Percentiles rank a stretch among this genome's conserved stretches.
These are phyloP conservation scores for Equus przewalskii DNA, from an alignment of 2,113 vertebrate genomes.

Conservation along the genomic window DNA sequence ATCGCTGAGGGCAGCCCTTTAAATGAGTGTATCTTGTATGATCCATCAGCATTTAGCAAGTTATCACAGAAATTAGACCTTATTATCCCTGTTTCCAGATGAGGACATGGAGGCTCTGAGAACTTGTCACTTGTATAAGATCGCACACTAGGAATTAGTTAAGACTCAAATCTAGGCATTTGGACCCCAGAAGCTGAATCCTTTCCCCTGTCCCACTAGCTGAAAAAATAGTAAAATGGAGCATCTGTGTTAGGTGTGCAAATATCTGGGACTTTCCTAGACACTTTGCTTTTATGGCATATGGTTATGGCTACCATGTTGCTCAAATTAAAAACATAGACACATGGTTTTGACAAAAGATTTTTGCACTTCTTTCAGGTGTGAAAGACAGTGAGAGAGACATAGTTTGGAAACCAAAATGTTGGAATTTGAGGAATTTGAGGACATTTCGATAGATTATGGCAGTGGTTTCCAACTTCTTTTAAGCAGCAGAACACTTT, in stretches of 20 bases:
- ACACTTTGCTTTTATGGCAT: slow-evolving; percentile 61
- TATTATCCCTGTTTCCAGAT: slow-evolving; percentile 55
- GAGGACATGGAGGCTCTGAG: not conserved
- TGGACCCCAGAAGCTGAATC: slow-evolving; percentile 21
- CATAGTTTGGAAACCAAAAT: slow-evolving; percentile 69
- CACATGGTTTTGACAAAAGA: slow-evolving; percentile 68
- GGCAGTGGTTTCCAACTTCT: slow-evolving; percentile 45
- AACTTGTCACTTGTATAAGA: slow-evolving; percentile 8
- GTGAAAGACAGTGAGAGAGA: slow-evolving; percentile 64
- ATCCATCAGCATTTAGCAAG: slow-evolving; percentile 24
- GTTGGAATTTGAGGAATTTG: slow-evolving; percentile 59
- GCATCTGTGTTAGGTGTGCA: slow-evolving; percentile 69
- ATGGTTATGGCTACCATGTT: slow-evolving; percentile 65
- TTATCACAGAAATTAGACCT: slow-evolving; percentile 25
- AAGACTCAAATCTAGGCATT: slow-evolving; percentile 41
- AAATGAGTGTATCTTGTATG: not conserved
- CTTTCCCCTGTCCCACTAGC: not conserved
- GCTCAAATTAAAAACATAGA: slow-evolving; percentile 64
- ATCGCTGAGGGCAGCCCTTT: slow-evolving; percentile 23
- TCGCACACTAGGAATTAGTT: slow-evolving; percentile 25
- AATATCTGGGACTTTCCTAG: slow-evolving; percentile 62
- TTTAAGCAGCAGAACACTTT: slow-evolving; percentile 15
- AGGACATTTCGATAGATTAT: slow-evolving; percentile 61
- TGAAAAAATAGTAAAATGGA: slow-evolving; percentile 51
- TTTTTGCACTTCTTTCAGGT: slow-evolving; percentile 67